phyloP scores from a whole-genome alignment of 2,113 vertebrate genomes.

The Pseudorectes ferrugineus region DNA sequence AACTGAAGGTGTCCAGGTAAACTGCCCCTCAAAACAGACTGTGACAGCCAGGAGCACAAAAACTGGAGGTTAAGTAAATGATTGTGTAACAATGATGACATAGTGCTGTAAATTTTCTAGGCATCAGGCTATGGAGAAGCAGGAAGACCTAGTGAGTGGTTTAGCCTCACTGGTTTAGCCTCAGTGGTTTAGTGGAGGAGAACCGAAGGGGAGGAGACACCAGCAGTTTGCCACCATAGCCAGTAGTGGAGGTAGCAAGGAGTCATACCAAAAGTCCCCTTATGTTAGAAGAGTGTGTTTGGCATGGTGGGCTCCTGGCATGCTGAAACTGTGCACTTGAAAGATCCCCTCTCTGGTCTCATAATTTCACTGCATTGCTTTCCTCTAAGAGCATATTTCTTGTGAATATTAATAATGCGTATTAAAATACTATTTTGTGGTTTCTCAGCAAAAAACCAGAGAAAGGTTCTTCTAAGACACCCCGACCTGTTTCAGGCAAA shows the following conservation, averaged over 20 bases:
- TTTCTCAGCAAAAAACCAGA: neutral
- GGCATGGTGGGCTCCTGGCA: neutral
- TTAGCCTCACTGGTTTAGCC: no score
- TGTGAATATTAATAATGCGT: neutral
- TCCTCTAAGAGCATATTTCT: neutral
- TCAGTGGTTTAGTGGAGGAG: no score
- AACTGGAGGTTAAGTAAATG: neutral
- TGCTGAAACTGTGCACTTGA: neutral
- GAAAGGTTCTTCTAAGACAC: neutral
- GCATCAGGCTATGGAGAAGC: neutral
- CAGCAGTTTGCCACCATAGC: neutral
- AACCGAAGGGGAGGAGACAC: neutral
- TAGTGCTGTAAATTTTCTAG: neutral
- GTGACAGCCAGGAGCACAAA: neutral
- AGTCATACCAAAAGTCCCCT: neutral
- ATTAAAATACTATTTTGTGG: neutral
- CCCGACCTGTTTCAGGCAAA: neutral
- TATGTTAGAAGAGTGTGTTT: neutral
- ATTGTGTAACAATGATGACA: neutral
- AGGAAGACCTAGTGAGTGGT: neutral
- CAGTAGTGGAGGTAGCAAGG: neutral
- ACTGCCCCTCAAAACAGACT: neutral
- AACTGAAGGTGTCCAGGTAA: neutral
- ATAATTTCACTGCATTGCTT: neutral
- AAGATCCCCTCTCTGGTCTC: neutral